Evolutionary conservation across 2,888 invertebrate species (phyloP), one percentile per base, ranked within the genome.

Genomic region (Drosophila gaucha): DNA sequence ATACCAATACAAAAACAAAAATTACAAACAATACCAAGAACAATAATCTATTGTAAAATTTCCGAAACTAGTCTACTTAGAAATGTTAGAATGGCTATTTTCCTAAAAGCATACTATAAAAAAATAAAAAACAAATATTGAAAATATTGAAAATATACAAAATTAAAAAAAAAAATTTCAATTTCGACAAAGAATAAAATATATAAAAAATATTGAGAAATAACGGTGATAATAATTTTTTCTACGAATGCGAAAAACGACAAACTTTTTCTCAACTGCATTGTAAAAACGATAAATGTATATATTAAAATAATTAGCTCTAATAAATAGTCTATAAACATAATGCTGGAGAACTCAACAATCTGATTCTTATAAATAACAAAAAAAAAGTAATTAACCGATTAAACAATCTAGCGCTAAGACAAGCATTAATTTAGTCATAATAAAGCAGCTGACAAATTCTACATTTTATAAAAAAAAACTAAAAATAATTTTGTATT

Each of bases 1-100:
- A 74, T 60, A 65, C 69, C 56, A 64, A 46, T 20, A 62, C 66
- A 72, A 77, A n/a, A n/a, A n/a, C n/a, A n/a, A n/a, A n/a, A 46
- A 70, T 20, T 20, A 31, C 33, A 59, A 77, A 79, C 73, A 80
- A 83, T 82, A 83, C 82, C 67, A 82, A 85, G 87, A 85, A 85
- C 84, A 85, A 85, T 85, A 85, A 85, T 85, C 84, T 85, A 87
- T 85, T 85, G 85, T 85, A 79, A 78, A 79, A 66, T 85, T 78
- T 74, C 75, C 67, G 67, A 73, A 77, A 51, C 78, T 86, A 86
- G 82, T 80, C 85, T 86, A 84, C 68, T 78, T 83, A 84, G 79
- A 74, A 70, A 46, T 75, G 68, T 84, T 86, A 84, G 82, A 83
- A 85, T 67, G 82, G 84, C 84, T 84, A 84, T 84, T 84, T 84